A percentile compares a stretch with the other conserved stretches of the same genome.
Evolutionary conservation across 2,888 invertebrate species (phyloP).

Genomic region (Acanthosoma haemorrhoidale): DNA sequence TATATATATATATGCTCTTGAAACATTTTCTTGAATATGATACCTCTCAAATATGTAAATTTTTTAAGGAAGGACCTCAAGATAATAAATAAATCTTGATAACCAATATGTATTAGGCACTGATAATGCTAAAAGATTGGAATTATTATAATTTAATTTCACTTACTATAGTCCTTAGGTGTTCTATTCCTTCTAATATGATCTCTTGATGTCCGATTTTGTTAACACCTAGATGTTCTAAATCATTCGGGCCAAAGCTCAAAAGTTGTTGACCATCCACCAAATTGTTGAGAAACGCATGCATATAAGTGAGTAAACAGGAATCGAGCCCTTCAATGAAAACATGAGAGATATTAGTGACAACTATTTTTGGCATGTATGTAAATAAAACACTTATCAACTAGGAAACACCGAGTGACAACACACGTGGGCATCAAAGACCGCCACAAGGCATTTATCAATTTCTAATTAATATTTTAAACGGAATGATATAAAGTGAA

Average conservation of each 20-base stretch:
- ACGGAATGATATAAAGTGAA: background rate
- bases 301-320: conserved; percentile 71
- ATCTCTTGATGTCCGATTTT: conserved; percentile 91
- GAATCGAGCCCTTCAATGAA: conserved; percentile 65
- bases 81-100: no score
- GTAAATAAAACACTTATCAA: background rate
- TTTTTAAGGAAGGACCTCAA: background rate
- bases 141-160: no score
- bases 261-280: conserved; percentile 78
- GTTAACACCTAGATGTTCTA: conserved; percentile 77
- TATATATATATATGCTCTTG: no score
- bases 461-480: background rate
- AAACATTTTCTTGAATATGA: no score
- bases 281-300: conserved; percentile 71
- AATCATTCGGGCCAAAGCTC: conserved; percentile 78
- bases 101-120: no score
- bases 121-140: no score
- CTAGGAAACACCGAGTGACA: background rate
- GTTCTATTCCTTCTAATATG: conserved; percentile 85
- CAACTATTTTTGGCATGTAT: background rate
- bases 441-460: no score
- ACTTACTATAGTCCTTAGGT: conserved; percentile 80
- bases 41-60: no score
- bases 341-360: conserved; percentile 33
- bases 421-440: background rate